Conservation (phyloP, 1,140 invertebrate species). For the Diachasmimorpha longicaudata region DNA sequence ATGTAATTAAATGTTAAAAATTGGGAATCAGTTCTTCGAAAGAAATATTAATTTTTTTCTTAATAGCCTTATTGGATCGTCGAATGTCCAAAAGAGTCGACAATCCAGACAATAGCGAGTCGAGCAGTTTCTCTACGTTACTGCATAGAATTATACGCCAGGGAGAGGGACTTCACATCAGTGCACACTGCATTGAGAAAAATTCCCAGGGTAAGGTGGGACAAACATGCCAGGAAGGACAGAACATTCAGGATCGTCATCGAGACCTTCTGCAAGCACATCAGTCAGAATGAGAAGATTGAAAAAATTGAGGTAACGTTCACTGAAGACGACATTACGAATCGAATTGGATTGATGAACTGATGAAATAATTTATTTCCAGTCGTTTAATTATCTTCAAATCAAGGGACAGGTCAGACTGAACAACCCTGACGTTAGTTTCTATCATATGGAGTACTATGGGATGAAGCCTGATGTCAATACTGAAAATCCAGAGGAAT, state of each 20-base stretch:
- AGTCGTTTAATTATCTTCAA: constrained; percentile 83
- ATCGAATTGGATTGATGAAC: too few relatives aligned
- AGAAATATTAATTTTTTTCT: background rate
- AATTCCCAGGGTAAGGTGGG: constrained; percentile 63
- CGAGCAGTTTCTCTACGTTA: constrained; percentile 79
- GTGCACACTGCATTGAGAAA: constrained; percentile 72
- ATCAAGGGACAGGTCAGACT: constrained; percentile 81
- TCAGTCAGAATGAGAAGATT: constrained; percentile 79
- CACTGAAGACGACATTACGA: constrained; percentile 22
- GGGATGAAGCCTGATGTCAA: constrained; percentile 77
- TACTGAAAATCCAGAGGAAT: constrained; percentile 73
- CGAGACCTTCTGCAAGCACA: constrained; percentile 87
- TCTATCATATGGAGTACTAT: constrained; percentile 89
- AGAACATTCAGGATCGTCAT: constrained; percentile 83
- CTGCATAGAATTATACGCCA: constrained; percentile 80
- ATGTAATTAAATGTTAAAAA: too few relatives aligned
- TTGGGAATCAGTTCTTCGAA: too few relatives aligned
- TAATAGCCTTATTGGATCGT: constrained; percentile 80
- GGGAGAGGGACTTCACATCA: constrained; percentile 64
- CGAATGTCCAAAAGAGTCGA: constrained; percentile 70
- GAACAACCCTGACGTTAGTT: constrained; percentile 79
- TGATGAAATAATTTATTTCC: background rate
- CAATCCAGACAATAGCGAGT: constrained; percentile 71
- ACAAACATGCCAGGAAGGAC: constrained; percentile 62
- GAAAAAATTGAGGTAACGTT: constrained; percentile 80